A percentile compares a stretch with the other conserved stretches of the same genome.
Conservation (phyloP, 2,888 invertebrate species). For the Eupithecia insigniata region DNA sequence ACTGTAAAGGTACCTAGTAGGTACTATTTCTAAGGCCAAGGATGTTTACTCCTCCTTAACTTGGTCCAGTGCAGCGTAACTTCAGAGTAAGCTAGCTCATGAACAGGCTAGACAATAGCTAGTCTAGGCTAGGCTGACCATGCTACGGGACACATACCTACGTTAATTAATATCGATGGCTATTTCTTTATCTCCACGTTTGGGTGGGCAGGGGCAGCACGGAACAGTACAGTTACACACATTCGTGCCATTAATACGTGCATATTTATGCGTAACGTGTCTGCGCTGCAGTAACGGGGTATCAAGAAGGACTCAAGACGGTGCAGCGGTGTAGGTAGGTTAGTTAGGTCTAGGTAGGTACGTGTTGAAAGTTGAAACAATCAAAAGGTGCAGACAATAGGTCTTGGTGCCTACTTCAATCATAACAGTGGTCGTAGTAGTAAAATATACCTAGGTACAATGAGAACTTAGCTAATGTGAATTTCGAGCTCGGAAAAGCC, state of each 20-base stretch:
- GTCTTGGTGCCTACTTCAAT: neutral
- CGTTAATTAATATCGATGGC: constrained; percentile 49
- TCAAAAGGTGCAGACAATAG: neutral
- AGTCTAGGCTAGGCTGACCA: neutral
- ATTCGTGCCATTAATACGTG: constrained; percentile 74
- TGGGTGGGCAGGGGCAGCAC: constrained; percentile 63
- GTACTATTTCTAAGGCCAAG: neutral
- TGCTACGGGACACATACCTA: neutral
- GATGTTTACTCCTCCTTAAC: neutral
- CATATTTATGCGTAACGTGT: constrained; percentile 81
- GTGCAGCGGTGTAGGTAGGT: constrained; percentile 46
- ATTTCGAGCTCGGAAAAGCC: neutral
- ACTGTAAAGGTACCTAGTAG: neutral
- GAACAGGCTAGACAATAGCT: neutral
- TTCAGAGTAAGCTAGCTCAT: neutral
- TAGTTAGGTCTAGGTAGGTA: constrained; percentile 15
- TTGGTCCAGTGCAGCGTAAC: neutral
- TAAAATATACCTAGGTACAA: too few relatives aligned
- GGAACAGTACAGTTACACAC: constrained; percentile 76
- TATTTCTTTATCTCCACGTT: constrained; percentile 60
- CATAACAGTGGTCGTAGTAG: neutral
- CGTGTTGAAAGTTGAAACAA: neutral
- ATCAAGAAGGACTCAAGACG: constrained; percentile 69
- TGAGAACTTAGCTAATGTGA: too few relatives aligned
- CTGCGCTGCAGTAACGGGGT: constrained; percentile 74